Conservation (phyloP, 2,113 vertebrate genomes). For the Apus apus region DNA sequence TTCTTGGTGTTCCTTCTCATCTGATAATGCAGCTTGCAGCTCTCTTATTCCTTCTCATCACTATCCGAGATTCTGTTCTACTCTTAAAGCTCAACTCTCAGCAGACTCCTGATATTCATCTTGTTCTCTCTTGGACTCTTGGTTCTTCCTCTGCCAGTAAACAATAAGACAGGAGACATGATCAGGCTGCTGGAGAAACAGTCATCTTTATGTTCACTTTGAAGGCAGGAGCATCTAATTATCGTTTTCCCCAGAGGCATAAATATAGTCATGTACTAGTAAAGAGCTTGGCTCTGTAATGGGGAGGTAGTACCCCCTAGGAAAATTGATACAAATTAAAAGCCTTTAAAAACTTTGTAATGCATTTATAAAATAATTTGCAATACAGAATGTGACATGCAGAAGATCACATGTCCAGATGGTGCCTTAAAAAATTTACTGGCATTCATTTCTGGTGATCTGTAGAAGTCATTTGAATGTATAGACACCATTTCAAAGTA, state of each 20-base stretch:
- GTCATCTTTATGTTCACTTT: neutral
- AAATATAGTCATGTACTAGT: neutral
- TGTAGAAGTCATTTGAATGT: neutral
- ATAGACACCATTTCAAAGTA: neutral
- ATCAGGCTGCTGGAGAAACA: neutral
- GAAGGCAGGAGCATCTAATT: neutral
- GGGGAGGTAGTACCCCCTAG: neutral
- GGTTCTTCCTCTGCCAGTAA: neutral
- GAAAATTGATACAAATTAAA: slow-evolving; percentile 7
- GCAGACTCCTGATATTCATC: neutral
- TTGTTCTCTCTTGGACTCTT: neutral
- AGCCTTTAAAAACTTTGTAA: slow-evolving; percentile 1
- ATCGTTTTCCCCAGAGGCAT: neutral
- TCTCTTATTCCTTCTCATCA: neutral
- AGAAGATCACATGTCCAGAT: neutral
- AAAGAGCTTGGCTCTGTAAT: neutral
- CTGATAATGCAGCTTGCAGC: neutral
- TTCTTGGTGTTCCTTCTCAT: neutral
- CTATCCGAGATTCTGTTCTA: neutral
- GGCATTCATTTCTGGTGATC: neutral
- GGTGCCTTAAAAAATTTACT: neutral
- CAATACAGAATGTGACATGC: neutral
- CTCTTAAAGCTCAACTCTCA: neutral
- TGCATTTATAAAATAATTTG: neutral
- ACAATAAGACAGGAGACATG: neutral